Base-by-base conservation (phyloP, 2,888 invertebrate species). In the Baronia brevicornis region DNA sequence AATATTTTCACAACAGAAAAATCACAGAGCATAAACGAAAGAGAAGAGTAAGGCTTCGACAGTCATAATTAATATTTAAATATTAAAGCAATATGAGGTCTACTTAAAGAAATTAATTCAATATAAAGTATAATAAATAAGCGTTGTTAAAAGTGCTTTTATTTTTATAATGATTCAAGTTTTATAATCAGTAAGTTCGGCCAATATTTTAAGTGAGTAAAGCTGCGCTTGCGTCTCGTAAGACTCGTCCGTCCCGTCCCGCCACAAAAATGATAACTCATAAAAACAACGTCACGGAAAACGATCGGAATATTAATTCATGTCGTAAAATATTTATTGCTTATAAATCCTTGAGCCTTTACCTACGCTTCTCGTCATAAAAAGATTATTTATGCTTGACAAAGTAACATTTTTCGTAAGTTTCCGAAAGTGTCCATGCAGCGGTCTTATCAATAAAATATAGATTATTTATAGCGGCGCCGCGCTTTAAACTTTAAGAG, bases 301-400 rank as follows among this genome's bases (percentile, higher is more conserved):
- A 80, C 82, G 84, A 78, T 79, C 78, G 65, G 84, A 82, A 84
- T 84, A 84, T 84, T 82, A 84, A 84, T 84, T 80, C 74, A 67
- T 71, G 79, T 82, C 84, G 84, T 84, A 79, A 84, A 84, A 84
- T 75, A 84, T 84, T 84, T 82, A 84, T 80, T 74, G 48, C 82
- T 72, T 84, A 82, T 82, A 84, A 84, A 84, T 84, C 84, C 84
- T 84, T 84, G 80, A 79, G 77, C 75, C 77, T 77, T 78, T 84
- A 77, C 82, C 78, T 80, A 82, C 82, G 82, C 74, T 74, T 74
- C 75, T 71, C 78, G 74, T 82, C 82, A 84, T 84, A 84, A 84
- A 84, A 84, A 82, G 72, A 82, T 82, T 79, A 84, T 84, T 84
- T 84, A 84, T 82, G 80, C 66, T 63, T 62, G 71, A 82, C 77